Conservation (phyloP, 2,113 vertebrate genomes). For the Tetrax tetrax region DNA sequence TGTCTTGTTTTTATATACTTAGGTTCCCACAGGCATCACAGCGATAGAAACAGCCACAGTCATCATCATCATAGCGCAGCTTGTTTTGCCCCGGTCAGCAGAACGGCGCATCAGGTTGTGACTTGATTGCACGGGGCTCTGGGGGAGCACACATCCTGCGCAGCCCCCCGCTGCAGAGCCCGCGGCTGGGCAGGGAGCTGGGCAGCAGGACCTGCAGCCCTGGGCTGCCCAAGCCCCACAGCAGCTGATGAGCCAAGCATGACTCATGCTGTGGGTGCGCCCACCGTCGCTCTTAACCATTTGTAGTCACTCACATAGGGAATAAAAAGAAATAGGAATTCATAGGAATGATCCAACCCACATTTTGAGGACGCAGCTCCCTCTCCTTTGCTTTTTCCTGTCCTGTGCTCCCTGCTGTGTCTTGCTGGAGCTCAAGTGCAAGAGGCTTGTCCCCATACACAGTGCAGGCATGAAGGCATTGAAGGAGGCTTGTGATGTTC, state of each 20-base stretch:
- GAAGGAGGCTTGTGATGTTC: background rate
- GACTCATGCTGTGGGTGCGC: background rate
- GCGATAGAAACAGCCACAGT: background rate
- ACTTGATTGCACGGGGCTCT: background rate
- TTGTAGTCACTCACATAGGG: background rate
- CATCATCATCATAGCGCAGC: background rate
- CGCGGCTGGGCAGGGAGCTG: background rate
- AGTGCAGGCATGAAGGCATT: background rate
- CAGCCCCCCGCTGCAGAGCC: background rate
- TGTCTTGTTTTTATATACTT: background rate
- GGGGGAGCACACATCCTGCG: background rate
- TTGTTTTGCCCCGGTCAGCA: background rate
- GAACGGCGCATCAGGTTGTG: background rate
- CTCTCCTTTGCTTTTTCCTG: background rate
- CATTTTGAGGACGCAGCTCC: fast-evolving
- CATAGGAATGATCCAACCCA: background rate
- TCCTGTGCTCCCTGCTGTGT: background rate
- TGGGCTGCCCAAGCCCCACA: background rate
- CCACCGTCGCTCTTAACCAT: background rate
- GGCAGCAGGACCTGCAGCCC: background rate
- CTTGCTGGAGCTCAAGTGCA: background rate
- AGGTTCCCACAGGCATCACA: background rate
- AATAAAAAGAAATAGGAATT: background rate
- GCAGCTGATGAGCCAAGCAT: background rate
- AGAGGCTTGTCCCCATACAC: background rate